Evolutionary conservation across 2,797 vertebrate species (phyloP).

Genomic region (Anisognathus igniventris): DNA sequence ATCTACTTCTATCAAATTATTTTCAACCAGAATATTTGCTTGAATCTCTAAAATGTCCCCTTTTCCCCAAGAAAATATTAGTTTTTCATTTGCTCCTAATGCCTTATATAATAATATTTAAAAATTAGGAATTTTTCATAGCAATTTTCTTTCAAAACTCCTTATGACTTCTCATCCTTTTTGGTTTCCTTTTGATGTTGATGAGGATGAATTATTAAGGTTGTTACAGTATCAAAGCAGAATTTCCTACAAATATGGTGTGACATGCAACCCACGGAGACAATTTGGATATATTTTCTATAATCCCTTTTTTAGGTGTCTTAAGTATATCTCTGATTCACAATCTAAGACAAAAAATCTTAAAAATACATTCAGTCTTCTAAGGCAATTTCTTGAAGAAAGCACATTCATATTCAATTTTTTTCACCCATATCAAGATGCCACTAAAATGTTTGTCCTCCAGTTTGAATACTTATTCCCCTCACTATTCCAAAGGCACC

Average conservation of each 20-base stretch:
- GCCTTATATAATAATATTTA: background rate
- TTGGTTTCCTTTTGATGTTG: background rate
- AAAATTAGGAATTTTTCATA: background rate
- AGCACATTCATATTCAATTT: background rate
- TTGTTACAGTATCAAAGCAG: background rate
- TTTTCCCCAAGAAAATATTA: background rate
- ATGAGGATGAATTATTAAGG: background rate
- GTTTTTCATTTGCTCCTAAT: background rate
- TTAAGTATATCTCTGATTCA: background rate
- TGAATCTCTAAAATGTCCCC: background rate
- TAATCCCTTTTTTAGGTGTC: background rate
- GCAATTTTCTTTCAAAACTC: background rate
- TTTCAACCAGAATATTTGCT: background rate
- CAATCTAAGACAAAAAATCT: background rate
- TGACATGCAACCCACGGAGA: background rate
- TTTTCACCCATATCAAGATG: background rate
- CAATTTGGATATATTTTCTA: background rate
- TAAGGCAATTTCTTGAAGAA: background rate
- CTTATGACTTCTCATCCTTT: background rate
- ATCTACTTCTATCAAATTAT: background rate
- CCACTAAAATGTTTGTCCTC: background rate
- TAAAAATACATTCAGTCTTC: background rate
- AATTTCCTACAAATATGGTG: background rate
- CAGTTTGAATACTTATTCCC: background rate
- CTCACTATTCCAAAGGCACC: background rate